phyloP scores from a whole-genome alignment of 2,113 vertebrate genomes.

The Lepus timidus region DNA sequence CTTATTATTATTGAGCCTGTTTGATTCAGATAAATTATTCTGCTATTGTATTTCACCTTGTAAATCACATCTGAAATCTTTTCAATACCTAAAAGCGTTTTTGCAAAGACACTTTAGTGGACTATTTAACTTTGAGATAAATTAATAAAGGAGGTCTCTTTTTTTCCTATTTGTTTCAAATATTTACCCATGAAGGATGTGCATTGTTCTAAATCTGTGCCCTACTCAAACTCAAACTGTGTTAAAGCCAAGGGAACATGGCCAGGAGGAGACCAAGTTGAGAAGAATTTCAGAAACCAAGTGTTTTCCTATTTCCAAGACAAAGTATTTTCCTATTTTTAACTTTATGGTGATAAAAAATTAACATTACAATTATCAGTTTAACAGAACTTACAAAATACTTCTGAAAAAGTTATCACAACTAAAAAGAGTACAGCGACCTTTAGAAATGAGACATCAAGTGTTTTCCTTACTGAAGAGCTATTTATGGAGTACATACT shows the following conservation, averaged over 20 bases:
- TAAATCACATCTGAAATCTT: not conserved
- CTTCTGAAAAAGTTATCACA: not conserved
- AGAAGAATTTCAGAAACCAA: not conserved
- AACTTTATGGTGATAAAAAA: not conserved
- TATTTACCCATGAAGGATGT: not conserved
- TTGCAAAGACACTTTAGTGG: not conserved
- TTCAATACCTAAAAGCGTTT: not conserved
- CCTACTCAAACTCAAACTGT: not conserved
- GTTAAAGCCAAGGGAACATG: not conserved
- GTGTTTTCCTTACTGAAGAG: not conserved
- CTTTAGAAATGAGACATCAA: not conserved
- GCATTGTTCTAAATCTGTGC: not conserved
- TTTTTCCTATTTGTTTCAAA: not conserved
- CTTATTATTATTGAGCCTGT: not conserved
- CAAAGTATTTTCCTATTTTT: not conserved
- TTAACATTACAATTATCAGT: not conserved
- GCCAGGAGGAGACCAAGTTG: not conserved
- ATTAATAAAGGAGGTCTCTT: not conserved
- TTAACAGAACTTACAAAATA: not conserved
- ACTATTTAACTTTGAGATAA: not conserved
- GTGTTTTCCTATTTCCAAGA: not conserved
- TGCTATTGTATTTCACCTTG: not conserved
- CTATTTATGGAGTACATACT: not conserved
- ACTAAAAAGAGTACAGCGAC: not conserved
- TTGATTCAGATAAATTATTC: not conserved